Evolutionary conservation across 2,113 vertebrate genomes (phyloP).

Genomic region (Protobothrops flavoviridis): DNA sequence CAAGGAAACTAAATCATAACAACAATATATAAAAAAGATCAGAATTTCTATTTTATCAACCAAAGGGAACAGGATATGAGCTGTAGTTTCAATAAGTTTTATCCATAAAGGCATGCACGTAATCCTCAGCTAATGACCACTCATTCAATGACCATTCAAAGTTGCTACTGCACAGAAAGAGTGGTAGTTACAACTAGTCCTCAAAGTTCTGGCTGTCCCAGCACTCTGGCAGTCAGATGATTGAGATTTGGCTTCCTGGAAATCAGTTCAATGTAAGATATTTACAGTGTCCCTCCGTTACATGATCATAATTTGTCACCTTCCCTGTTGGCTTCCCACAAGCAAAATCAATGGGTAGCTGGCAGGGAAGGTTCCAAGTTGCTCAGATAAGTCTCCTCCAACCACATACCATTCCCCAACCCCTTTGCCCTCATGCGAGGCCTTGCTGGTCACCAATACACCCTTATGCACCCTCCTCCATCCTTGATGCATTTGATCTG

Average conservation of each 20-base stretch:
- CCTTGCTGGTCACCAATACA: not conserved
- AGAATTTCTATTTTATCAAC: not conserved
- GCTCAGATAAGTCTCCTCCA: not conserved
- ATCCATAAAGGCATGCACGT: not conserved
- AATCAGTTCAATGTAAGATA: not conserved
- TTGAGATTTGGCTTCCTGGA: not conserved
- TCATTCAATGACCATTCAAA: not conserved
- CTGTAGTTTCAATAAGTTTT: not conserved
- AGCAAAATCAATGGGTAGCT: not conserved
- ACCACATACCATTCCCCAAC: not conserved
- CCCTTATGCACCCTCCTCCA: not conserved
- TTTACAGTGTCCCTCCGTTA: not conserved
- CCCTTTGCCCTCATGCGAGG: not conserved
- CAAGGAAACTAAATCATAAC: not conserved
- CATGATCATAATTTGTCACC: not conserved
- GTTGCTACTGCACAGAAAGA: not conserved
- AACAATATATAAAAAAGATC: not conserved
- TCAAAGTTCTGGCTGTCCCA: not conserved
- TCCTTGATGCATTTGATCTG: not conserved
- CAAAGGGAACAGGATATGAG: not conserved
- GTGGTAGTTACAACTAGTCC: not conserved
- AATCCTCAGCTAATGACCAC: not conserved
- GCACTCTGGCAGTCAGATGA: not conserved
- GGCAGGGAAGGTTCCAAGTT: not conserved
- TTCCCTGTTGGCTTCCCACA: not conserved